These are phyloP conservation scores for Sarcophaga subvicina DNA, from an alignment of 2,888 invertebrate species.

Conservation along the genomic window DNA sequence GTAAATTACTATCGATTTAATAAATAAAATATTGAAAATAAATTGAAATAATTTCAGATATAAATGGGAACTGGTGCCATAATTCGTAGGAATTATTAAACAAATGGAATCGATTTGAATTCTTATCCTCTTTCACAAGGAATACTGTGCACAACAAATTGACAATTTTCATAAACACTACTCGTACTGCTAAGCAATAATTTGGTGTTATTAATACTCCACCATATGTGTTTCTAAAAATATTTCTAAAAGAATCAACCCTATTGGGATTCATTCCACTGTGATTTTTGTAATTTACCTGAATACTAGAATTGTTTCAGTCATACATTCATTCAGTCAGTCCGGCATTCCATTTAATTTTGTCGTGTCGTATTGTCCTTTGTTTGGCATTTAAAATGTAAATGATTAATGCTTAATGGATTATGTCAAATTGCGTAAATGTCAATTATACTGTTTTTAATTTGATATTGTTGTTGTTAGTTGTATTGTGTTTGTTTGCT, in stretches of 20 bases:
- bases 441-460: constrained; percentile 67
- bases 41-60: constrained; percentile 35
- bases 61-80: constrained; percentile 15
- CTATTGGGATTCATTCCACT: constrained; percentile 49
- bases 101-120: constrained; percentile 32
- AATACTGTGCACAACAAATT: constrained; percentile 12
- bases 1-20: constrained; percentile 30
- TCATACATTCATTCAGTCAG: constrained; percentile 26
- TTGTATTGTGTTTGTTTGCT: constrained; percentile 26
- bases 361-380: constrained; percentile 49
- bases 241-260: constrained; percentile 53
- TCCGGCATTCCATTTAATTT: constrained; percentile 35
- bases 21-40: constrained; percentile 52
- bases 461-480: constrained; percentile 18
- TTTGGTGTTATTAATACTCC: constrained; percentile 6
- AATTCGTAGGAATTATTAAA: constrained; percentile 33
- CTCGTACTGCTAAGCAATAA: neutral
- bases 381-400: constrained; percentile 67
- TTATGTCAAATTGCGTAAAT: constrained; percentile 77
- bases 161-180: constrained; percentile 43
- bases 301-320: constrained; percentile 14
- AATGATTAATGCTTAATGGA: constrained; percentile 76
- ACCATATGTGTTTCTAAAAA: constrained; percentile 26
- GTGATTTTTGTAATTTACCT: constrained; percentile 54
- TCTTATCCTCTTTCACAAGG: neutral